Evolutionary conservation across 2,113 vertebrate genomes (phyloP).

Genomic region (Leptosomus discolor): DNA sequence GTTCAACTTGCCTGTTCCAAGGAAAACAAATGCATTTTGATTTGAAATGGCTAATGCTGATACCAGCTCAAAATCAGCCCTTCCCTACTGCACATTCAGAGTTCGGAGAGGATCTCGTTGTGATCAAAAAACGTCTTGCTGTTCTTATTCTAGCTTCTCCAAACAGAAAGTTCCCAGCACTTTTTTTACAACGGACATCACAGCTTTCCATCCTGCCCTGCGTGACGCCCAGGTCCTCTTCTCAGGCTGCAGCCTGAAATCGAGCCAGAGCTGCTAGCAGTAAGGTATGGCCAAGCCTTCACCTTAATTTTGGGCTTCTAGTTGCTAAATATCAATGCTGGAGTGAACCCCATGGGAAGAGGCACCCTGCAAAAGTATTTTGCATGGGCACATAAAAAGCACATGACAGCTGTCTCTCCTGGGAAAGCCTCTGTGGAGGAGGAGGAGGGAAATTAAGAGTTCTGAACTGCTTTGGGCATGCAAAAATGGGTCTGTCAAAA

Average conservation of each 20-base stretch:
- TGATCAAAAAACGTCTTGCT: background rate
- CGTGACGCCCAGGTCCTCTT: rapidly evolving
- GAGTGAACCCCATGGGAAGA: background rate
- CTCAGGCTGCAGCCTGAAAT: rapidly evolving
- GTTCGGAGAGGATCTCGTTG: background rate
- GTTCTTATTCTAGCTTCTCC: background rate
- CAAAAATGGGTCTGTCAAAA: background rate
- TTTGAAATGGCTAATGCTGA: background rate
- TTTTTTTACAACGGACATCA: rapidly evolving
- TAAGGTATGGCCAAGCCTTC: background rate
- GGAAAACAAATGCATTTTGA: conserved; percentile 31
- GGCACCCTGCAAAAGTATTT: background rate
- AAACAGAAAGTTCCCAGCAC: background rate
- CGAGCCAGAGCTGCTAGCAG: background rate
- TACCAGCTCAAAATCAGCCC: background rate
- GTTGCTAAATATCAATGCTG: background rate
- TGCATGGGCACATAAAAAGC: rapidly evolving
- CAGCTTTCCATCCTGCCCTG: background rate
- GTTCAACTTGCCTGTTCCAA: background rate
- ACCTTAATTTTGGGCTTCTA: background rate
- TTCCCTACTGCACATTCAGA: background rate
- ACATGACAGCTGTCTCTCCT: rapidly evolving
- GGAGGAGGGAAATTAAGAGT: background rate
- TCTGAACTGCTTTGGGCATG: background rate
- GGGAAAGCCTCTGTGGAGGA: background rate